A percentile compares a stretch with the other conserved stretches of the same genome.
phyloP scores from a whole-genome alignment of 2,888 invertebrate genomes.

The Tenthredo scrophulariae region DNA sequence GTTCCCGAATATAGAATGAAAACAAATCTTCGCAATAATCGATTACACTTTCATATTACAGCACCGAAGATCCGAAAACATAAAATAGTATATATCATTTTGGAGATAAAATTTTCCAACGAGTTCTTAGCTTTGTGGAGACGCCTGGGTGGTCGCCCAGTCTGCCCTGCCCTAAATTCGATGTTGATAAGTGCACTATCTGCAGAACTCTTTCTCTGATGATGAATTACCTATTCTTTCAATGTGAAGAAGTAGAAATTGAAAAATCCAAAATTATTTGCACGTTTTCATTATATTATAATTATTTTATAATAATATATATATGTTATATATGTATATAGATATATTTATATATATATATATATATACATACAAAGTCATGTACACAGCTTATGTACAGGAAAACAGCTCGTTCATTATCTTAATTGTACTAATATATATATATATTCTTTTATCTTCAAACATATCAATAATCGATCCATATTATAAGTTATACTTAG shows the following conservation, averaged over 20 bases:
- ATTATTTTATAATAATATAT: slow-evolving; percentile 63
- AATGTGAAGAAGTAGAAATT: neutral
- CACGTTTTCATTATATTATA: slow-evolving; percentile 62
- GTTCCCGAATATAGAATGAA: neutral
- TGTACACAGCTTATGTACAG: slow-evolving; percentile 62
- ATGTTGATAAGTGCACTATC: neutral
- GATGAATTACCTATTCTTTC: neutral
- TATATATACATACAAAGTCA: slow-evolving; percentile 61
- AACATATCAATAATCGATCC: slow-evolving; percentile 60
- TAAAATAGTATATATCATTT: no score
- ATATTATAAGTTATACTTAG: slow-evolving; percentile 57
- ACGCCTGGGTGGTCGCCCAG: no score
- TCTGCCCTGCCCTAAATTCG: no score
- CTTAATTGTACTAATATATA: slow-evolving; percentile 43
- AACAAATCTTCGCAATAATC: neutral
- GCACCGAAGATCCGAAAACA: no score
- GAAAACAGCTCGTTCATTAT: slow-evolving; percentile 52
- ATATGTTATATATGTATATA: slow-evolving; percentile 58
- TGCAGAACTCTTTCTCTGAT: neutral
- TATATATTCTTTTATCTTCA: slow-evolving; percentile 54
- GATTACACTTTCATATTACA: no score
- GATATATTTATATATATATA: slow-evolving; percentile 44
- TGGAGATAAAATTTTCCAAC: no score
- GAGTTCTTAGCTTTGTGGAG: no score
- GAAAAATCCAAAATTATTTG: slow-evolving; percentile 21